phyloP scores from a whole-genome alignment of 1,140 invertebrate species.

The Anastatus disparis region DNA sequence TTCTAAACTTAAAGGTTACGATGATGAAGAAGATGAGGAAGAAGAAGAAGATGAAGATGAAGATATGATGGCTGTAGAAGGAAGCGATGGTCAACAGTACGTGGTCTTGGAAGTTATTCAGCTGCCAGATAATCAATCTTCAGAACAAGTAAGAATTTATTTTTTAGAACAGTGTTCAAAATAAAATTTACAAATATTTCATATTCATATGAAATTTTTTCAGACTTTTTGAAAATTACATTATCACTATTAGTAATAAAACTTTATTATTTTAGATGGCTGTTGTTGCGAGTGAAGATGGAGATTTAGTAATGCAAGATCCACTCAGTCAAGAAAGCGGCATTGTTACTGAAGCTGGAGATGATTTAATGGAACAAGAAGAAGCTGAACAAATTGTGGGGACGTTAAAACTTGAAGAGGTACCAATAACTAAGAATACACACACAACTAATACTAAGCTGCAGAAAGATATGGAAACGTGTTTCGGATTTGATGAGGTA shows the following conservation, averaged over 20 bases:
- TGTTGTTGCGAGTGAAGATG: conserved; percentile 64
- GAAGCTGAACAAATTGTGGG: conserved; percentile 56
- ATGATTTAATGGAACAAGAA: conserved; percentile 60
- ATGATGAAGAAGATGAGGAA: conserved; percentile 67
- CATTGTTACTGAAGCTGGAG: conserved; percentile 56
- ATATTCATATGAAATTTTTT: no score
- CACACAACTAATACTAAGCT: conserved; percentile 64
- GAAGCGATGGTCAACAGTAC: conserved; percentile 84
- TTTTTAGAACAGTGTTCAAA: no score
- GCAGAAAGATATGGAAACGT: conserved; percentile 80
- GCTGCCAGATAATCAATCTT: conserved; percentile 74
- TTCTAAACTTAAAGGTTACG: conserved; percentile 69
- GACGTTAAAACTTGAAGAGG: conserved; percentile 57
- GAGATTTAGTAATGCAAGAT: conserved; percentile 65
- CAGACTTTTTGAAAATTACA: no score
- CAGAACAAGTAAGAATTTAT: conserved; percentile 54
- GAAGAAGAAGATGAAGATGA: conserved; percentile 67
- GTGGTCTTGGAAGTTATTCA: conserved; percentile 89
- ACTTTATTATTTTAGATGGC: conserved; percentile 55
- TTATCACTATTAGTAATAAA: no score
- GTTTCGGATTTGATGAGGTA: conserved; percentile 87
- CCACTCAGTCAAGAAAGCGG: conserved; percentile 60
- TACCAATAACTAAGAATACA: conserved; percentile 40
- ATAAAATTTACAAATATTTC: no score
- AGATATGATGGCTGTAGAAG: conserved; percentile 74